Percentiles rank a stretch among this genome's conserved stretches.
Evolutionary conservation across 2,888 invertebrate genomes (phyloP).

Genomic region (Morinoia aosen): DNA sequence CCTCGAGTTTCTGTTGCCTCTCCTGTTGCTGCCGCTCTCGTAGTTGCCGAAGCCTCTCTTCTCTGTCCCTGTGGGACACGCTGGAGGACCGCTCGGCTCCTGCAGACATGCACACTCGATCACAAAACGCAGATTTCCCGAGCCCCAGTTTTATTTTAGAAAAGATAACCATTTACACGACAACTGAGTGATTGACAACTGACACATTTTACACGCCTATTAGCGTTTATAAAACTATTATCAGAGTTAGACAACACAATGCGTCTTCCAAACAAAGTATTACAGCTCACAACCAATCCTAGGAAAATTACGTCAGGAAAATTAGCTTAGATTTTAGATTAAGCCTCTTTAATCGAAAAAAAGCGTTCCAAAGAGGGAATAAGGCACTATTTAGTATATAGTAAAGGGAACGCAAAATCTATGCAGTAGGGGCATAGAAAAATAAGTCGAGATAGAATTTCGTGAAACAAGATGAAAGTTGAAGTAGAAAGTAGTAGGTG

Average conservation of each 20-base stretch:
- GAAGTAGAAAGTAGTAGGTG: too few relatives aligned
- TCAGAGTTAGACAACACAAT: neutral
- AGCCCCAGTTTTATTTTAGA: neutral
- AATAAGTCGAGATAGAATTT: too few relatives aligned
- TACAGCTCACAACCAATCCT: neutral
- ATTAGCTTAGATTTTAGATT: too few relatives aligned
- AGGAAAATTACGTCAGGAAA: too few relatives aligned
- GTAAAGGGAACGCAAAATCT: too few relatives aligned
- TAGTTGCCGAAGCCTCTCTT: conserved; percentile 73
- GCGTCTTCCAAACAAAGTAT: neutral
- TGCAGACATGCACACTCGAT: neutral
- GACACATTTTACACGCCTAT: neutral
- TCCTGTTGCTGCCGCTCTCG: conserved; percentile 92
- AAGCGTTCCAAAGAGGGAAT: too few relatives aligned
- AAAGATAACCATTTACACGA: neutral
- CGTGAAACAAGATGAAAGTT: too few relatives aligned
- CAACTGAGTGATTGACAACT: neutral
- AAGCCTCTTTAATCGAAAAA: too few relatives aligned
- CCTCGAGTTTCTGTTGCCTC: conserved; percentile 88
- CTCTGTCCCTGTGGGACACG: conserved; percentile 70
- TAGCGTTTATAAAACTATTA: neutral
- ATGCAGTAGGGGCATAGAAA: too few relatives aligned
- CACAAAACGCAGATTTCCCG: neutral
- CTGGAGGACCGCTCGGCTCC: conserved; percentile 60
- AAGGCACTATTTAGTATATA: too few relatives aligned